These are phyloP conservation scores for Campoletis raptor DNA, from an alignment of 2,888 invertebrate genomes.

Conservation along the genomic window DNA sequence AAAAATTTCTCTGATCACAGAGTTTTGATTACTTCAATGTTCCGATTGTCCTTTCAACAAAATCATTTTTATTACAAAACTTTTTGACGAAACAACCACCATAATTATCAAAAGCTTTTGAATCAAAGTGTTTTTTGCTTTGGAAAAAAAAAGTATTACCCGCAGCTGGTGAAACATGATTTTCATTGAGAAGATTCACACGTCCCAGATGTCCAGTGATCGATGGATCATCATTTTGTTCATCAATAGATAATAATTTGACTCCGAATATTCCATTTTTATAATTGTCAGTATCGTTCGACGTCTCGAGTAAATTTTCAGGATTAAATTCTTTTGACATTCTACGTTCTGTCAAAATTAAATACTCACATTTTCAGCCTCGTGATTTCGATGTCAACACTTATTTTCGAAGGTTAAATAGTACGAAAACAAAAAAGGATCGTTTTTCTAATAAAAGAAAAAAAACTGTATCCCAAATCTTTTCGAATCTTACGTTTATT, in stretches of 20 bases:
- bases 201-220: background rate
- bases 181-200: background rate
- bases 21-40: too few species aligned
- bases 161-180: background rate
- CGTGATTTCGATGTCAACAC: slow-evolving; percentile 32
- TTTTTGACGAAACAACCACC: too few species aligned
- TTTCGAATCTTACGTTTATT: background rate
- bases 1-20: too few species aligned
- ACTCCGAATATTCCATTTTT: background rate
- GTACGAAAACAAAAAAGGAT: slow-evolving; percentile 15
- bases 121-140: background rate
- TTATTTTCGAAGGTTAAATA: slow-evolving; percentile 19
- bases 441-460: background rate
- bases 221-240: slow-evolving; percentile 1
- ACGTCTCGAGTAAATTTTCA: background rate
- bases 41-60: too few species aligned
- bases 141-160: background rate
- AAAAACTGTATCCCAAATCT: background rate
- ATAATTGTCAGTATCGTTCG: background rate
- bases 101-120: too few species aligned
- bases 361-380: slow-evolving; percentile 10
- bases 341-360: background rate
- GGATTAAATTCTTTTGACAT: background rate
- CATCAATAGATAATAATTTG: slow-evolving; percentile 2
- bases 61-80: too few species aligned